Evolutionary conservation across 2,888 invertebrate genomes (phyloP), one percentile per base, ranked within the genome.

Genomic region (Neelides folsomi): DNA sequence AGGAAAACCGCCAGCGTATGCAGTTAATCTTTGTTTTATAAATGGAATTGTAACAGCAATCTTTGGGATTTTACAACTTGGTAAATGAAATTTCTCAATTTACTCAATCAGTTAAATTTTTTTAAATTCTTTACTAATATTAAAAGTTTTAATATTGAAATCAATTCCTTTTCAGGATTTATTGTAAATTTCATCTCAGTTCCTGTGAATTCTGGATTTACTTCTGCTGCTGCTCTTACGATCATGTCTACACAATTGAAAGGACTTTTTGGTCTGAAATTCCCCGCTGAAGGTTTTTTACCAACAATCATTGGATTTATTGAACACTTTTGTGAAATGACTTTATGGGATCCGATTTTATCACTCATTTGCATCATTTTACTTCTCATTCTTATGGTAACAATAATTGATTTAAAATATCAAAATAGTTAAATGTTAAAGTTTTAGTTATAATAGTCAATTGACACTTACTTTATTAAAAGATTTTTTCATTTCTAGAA

Each of bases 171-270:
- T 67, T 2, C 72, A 87, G 87, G 87, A 62, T 86, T 88, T 44
- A 73, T 90, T 47, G 83, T 89, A 59, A 88, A 89, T 69, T 87
- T 90, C 67, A 89, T 90, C 67, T 89, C 89, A 1, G 79, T 87
- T 59, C 89, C 90, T 1, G 87, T 88, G 7, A 87, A 86, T 0
- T 85, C 86, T 12, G 87, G 86, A 0, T 92, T 90, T 68, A 89
- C 90, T 1, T 88, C 89, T 6, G 90, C 89, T 0, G 89, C 89
- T 0, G 89, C 90, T 36, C 82, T 92, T 39, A 89, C 89, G 57
- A 90, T 90, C 53, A 86, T 84, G 3, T 81, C 82, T 13, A 87
- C 88, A 0, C 90, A 90, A 69, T 70, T 89, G 1, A 88, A 87
- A 66, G 81, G 81, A 27, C 70, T 83, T 16, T 70, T 88, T 34